Evolutionary conservation across 2,113 vertebrate genomes (phyloP).

Genomic region (Furnarius figulus): DNA sequence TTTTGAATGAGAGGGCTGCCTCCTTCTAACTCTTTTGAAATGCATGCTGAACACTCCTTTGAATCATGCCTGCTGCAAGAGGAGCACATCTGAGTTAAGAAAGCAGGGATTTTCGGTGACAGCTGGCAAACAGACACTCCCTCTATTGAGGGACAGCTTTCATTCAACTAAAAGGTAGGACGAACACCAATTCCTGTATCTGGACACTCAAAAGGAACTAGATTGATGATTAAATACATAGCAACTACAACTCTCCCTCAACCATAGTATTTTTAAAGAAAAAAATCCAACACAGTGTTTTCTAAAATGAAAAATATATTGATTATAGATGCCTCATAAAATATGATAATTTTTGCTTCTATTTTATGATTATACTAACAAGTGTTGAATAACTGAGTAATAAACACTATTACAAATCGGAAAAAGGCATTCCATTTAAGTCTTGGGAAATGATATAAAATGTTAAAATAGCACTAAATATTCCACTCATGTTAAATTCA

Average conservation of each 20-base stretch:
- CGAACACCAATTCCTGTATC: constrained; percentile 9
- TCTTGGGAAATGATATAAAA: background rate
- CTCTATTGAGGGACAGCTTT: constrained; percentile 43
- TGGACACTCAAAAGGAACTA: background rate
- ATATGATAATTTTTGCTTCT: background rate
- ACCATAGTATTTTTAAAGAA: background rate
- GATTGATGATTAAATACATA: background rate
- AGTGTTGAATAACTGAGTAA: constrained; percentile 7
- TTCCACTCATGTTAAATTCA: background rate
- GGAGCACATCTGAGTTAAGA: constrained; percentile 32
- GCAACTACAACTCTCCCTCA: background rate
- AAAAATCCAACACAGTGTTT: background rate
- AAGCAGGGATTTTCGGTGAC: constrained; percentile 53
- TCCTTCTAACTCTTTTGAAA: constrained; percentile 39
- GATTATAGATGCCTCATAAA: background rate
- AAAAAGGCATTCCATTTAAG: constrained; percentile 46
- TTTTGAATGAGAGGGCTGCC: constrained; percentile 43
- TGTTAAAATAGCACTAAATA: constrained; percentile 5
- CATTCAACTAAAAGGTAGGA: constrained; percentile 75
- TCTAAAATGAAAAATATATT: background rate
- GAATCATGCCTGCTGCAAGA: constrained; percentile 49
- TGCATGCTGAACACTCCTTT: background rate
- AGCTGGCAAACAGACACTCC: constrained; percentile 63
- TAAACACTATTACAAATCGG: background rate
- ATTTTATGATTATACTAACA: constrained; percentile 3